Percentiles rank a stretch among this genome's conserved stretches.
Conservation (phyloP, 2,797 vertebrate genomes). For the Crypturellus tataupa region DNA sequence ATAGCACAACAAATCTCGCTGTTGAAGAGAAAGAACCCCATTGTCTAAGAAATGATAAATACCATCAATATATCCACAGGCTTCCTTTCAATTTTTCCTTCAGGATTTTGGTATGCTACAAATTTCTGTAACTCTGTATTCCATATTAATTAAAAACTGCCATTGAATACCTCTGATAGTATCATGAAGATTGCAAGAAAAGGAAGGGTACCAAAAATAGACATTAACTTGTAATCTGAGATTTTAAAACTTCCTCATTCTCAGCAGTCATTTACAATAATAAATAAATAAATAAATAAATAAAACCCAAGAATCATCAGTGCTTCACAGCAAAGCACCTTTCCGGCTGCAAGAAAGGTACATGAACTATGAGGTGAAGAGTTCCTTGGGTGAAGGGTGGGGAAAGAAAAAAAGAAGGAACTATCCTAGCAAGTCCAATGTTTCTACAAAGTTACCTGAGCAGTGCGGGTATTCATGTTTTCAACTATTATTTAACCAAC, state of each 20-base stretch:
- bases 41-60: background rate
- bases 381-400: too few species aligned
- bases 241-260: background rate
- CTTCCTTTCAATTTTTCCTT: background rate
- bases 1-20: background rate
- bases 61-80: background rate
- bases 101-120: background rate
- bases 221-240: background rate
- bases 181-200: background rate
- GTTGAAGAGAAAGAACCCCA: background rate
- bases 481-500: too few species aligned
- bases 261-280: background rate
- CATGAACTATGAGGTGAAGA: too few species aligned
- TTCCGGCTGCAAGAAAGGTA: too few species aligned
- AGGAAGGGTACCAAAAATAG: background rate
- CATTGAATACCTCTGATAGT: background rate
- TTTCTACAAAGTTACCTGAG: too few species aligned
- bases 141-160: background rate
- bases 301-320: too few species aligned
- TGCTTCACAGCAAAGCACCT: too few species aligned
- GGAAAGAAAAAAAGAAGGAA: too few species aligned
- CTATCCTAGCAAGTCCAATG: too few species aligned
- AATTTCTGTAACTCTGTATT: background rate
- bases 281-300: too few species aligned
- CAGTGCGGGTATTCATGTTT: too few species aligned